Conservation (phyloP, 2,797 vertebrate genomes). For the Eutrigla gurnardus region DNA sequence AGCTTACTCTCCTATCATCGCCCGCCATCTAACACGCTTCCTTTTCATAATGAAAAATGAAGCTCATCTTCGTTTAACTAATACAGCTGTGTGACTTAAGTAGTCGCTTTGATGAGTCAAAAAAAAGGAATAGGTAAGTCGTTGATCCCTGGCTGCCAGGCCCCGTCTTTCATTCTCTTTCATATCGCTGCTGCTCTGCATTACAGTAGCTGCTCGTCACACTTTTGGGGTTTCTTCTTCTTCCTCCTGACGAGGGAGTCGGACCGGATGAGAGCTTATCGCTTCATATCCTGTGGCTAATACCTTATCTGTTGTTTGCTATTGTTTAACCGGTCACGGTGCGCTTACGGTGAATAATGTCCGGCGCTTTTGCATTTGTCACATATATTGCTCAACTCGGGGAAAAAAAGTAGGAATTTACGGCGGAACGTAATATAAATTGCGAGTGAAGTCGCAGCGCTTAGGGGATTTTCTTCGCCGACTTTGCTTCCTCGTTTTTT, state of each 20-base stretch:
- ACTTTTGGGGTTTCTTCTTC: slow-evolving; percentile 37
- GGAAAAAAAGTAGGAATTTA: slow-evolving; percentile 31
- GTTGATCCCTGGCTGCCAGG: slow-evolving; percentile 66
- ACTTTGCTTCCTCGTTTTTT: slow-evolving; percentile 48
- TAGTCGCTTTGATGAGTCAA: slow-evolving; percentile 76
- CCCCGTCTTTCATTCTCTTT: slow-evolving; percentile 65
- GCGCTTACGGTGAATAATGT: slow-evolving; percentile 42
- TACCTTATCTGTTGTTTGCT: slow-evolving; percentile 20
- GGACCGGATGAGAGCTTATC: slow-evolving; percentile 19
- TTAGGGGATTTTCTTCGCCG: slow-evolving; percentile 40
- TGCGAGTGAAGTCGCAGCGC: slow-evolving; percentile 32
- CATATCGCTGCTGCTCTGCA: slow-evolving; percentile 58
- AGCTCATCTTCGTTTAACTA: slow-evolving; percentile 63
- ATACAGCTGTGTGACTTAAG: slow-evolving; percentile 72
- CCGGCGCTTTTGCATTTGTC: slow-evolving; percentile 45
- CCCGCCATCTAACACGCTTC: slow-evolving; percentile 55
- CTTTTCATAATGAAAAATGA: slow-evolving; percentile 70
- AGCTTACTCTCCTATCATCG: slow-evolving; percentile 67
- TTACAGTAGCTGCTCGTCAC: slow-evolving; percentile 51
- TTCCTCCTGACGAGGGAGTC: slow-evolving; percentile 29
- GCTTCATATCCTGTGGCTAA: slow-evolving; percentile 36
- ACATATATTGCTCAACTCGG: slow-evolving; percentile 33
- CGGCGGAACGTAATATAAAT: slow-evolving; percentile 47
- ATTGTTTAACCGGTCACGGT: slow-evolving; percentile 29
- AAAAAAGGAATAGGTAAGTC: slow-evolving; percentile 72